Percentiles rank a stretch among this genome's conserved stretches.
phyloP scores from a whole-genome alignment of 2,888 invertebrate genomes.

The Drosophila acutilabella region DNA sequence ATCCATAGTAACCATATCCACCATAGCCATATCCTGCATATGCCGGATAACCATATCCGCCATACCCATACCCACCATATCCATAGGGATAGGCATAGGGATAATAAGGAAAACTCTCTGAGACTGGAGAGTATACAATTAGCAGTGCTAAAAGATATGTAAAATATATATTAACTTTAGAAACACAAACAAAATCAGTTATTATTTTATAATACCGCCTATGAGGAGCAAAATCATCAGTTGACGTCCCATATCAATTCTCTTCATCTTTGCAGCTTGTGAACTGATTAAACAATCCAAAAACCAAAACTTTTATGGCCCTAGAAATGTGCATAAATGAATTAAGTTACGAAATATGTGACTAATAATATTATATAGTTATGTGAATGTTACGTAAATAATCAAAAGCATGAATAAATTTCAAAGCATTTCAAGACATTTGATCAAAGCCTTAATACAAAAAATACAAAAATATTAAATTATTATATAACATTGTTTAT shows the following conservation, averaged over 20 bases:
- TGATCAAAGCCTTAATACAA: too few species aligned
- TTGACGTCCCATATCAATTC: not conserved
- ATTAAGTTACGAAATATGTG: not conserved
- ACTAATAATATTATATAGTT: conserved; percentile 11
- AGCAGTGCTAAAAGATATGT: conserved; percentile 8
- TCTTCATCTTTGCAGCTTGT: not conserved
- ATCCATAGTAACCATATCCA: not conserved
- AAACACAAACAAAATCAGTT: not conserved
- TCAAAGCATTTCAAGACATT: not conserved
- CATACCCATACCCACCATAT: not conserved
- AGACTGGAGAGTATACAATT: not conserved
- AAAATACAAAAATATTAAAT: too few species aligned
- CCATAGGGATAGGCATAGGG: not conserved
- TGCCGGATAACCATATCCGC: not conserved
- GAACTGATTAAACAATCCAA: not conserved
- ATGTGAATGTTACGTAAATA: not conserved
- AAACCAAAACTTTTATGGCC: not conserved
- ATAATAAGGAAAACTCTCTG: not conserved
- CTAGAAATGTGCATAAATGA: not conserved
- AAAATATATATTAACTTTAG: not conserved
- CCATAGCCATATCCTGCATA: not conserved
- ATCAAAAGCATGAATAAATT: not conserved
- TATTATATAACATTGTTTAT: too few species aligned
- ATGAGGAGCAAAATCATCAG: conserved; percentile 3
- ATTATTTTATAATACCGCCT: not conserved